Percentiles rank a stretch among this genome's conserved stretches.
Conservation (phyloP, 2,113 vertebrate genomes). For the Chaetodon trifascialis region DNA sequence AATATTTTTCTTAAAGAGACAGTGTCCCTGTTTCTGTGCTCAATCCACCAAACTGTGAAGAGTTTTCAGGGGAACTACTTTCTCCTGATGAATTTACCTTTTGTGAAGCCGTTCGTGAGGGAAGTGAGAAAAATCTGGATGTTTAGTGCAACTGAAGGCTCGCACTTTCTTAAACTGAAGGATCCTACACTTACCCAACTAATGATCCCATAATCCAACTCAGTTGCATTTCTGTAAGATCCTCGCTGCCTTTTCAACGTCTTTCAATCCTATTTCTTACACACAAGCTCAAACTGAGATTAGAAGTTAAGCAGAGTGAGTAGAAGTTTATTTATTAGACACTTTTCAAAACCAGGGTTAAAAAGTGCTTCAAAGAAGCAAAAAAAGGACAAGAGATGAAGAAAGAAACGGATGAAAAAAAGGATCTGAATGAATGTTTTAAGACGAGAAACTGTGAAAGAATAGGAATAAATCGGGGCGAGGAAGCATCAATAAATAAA, state of each 20-base stretch:
- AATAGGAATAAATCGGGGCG: not conserved
- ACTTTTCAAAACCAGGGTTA: not conserved
- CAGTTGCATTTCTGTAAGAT: not conserved
- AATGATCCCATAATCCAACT: not conserved
- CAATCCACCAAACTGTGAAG: not conserved
- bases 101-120: not conserved
- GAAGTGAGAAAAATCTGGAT: not conserved
- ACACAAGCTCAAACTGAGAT: not conserved
- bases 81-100: not conserved
- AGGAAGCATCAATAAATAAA: no score
- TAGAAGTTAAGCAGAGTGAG: not conserved
- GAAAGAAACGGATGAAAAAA: no score
- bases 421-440: not conserved
- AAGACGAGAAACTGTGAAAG: not conserved
- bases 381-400: not conserved
- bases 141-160: not conserved
- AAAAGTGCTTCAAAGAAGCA: not conserved
- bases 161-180: not conserved
- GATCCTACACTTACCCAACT: not conserved
- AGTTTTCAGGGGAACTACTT: not conserved
- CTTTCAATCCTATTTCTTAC: not conserved
- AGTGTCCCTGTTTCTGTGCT: not conserved
- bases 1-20: not conserved
- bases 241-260: not conserved
- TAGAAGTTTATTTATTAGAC: not conserved